A percentile compares a stretch with the other conserved stretches of the same genome.
Evolutionary conservation across 2,113 vertebrate species (phyloP).

Genomic region (Melanerpes aurifrons): DNA sequence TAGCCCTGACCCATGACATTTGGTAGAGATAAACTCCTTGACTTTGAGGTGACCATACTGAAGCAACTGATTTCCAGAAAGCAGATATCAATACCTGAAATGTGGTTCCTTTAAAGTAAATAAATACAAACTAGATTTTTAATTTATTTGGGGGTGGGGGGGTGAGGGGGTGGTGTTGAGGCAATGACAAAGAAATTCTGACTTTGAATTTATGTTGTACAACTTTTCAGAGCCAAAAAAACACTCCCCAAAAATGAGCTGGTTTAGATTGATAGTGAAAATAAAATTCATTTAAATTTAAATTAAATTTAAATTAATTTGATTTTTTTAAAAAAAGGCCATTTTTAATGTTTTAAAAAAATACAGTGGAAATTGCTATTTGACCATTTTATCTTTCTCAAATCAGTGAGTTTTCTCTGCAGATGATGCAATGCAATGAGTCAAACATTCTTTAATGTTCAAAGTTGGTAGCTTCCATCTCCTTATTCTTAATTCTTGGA

Average conservation of each 20-base stretch:
- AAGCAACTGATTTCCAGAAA: neutral
- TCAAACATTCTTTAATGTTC: neutral
- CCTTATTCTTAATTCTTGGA: neutral
- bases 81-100: neutral
- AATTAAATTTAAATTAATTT: too few species aligned
- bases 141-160: rapidly evolving
- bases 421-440: neutral
- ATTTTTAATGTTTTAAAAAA: neutral
- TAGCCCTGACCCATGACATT: neutral
- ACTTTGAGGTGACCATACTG: neutral
- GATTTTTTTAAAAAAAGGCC: too few species aligned
- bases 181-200: neutral
- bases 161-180: too few species aligned
- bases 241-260: neutral
- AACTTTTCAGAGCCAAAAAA: neutral
- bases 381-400: neutral
- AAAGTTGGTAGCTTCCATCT: neutral
- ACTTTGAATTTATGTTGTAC: neutral
- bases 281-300: neutral
- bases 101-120: neutral
- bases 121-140: neutral
- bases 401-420: neutral
- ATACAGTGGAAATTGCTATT: neutral
- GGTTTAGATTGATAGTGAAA: neutral
- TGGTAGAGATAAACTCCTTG: neutral